A percentile compares a stretch with the other conserved stretches of the same genome.
phyloP scores from a whole-genome alignment of 2,113 vertebrate genomes.

The Thamnaconus septentrionalis region DNA sequence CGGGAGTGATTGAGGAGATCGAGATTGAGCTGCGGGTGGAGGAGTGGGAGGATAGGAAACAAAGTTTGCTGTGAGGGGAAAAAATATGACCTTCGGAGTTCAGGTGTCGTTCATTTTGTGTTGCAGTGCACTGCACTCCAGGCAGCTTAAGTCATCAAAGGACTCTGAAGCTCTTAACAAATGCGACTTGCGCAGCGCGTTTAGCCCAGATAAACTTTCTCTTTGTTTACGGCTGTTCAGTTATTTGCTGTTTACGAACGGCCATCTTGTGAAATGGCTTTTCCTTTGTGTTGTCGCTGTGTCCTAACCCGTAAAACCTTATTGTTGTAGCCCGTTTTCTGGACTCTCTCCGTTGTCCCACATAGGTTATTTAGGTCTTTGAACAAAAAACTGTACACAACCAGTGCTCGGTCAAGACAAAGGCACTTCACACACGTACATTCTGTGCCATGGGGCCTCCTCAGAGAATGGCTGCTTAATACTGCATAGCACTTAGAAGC shows the following conservation, averaged over 20 bases:
- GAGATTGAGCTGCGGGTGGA: constrained; percentile 28
- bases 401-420: constrained; percentile 46
- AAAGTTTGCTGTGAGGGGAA: constrained; percentile 1
- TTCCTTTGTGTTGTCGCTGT: no score
- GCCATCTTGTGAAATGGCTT: no score
- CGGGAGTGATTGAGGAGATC: constrained; percentile 38
- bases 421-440: neutral
- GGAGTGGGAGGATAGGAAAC: constrained; percentile 22
- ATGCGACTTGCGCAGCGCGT: neutral
- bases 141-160: constrained; percentile 18
- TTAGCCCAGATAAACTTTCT: no score
- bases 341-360: constrained; percentile 24
- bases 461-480: constrained; percentile 68
- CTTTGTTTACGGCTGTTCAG: no score
- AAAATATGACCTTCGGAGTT: neutral
- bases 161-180: neutral
- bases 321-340: constrained; percentile 32
- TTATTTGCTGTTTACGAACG: no score
- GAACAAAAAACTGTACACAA: constrained; percentile 53
- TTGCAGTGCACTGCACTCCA: constrained; percentile 19
- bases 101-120: constrained; percentile 8
- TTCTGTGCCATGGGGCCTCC: constrained; percentile 42
- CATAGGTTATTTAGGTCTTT: constrained; percentile 47
- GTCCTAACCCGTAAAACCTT: neutral
- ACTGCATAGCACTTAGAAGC: constrained; percentile 73